These are phyloP conservation scores for Acipenser ruthenus DNA, from an alignment of 2,797 vertebrate genomes.

Conservation along the genomic window DNA sequence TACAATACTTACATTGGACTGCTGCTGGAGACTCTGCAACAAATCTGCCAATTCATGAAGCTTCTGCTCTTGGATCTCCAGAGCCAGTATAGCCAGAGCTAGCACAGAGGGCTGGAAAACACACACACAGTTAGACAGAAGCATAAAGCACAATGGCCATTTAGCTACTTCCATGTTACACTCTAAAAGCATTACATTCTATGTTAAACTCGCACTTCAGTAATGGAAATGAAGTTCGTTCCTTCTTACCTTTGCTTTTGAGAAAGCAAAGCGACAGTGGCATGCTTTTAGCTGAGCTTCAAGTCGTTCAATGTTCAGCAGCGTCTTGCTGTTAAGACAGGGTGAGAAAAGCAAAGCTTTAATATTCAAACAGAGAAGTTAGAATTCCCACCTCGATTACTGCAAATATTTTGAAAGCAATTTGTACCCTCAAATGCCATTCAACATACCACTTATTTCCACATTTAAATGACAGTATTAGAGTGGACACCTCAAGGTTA, in stretches of 20 bases:
- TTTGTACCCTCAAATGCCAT: not conserved
- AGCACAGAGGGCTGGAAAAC: constrained; percentile 76
- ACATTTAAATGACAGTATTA: too few relatives aligned
- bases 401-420: constrained; percentile 23
- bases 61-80: constrained; percentile 73
- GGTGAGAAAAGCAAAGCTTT: constrained; percentile 18
- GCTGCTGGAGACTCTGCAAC: constrained; percentile 66
- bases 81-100: constrained; percentile 71
- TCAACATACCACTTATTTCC: too few relatives aligned
- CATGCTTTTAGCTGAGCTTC: constrained; percentile 91
- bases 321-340: constrained; percentile 52
- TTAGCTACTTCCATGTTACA: not conserved
- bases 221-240: not conserved
- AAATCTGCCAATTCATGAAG: constrained; percentile 56
- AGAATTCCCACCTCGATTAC: constrained; percentile 14
- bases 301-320: constrained; percentile 79
- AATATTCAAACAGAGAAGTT: constrained; percentile 8
- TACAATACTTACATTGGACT: constrained; percentile 62
- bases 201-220: not conserved
- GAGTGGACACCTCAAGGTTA: not conserved
- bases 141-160: not conserved
- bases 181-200: not conserved
- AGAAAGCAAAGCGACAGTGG: constrained; percentile 83
- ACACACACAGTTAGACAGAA: not conserved
- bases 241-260: constrained; percentile 83